phyloP scores from a whole-genome alignment of 1,140 invertebrate species.

The Leptopilina clavipes region DNA sequence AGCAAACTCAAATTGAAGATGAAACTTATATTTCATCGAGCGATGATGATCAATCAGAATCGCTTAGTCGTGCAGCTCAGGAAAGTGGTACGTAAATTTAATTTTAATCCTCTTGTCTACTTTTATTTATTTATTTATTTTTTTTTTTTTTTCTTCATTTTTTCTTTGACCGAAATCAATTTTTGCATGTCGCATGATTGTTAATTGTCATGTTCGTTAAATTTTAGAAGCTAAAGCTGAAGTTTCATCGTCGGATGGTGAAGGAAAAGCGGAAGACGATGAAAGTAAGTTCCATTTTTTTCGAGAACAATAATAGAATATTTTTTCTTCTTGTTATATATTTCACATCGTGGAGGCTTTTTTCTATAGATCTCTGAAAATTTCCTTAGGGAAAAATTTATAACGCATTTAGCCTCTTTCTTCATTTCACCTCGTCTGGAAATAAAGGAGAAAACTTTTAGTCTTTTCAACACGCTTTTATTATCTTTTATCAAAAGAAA shows the following conservation, averaged over 20 bases:
- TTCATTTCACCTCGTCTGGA: constrained; percentile 25
- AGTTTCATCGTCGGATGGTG: constrained; percentile 69
- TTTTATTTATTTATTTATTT: no score
- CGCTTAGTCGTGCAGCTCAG: constrained; percentile 66
- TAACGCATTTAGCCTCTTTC: constrained; percentile 33
- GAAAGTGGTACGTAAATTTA: constrained; percentile 65
- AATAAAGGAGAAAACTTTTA: constrained; percentile 33
- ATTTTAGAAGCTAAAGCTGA: constrained; percentile 72
- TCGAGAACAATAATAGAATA: no score
- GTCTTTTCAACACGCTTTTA: neutral
- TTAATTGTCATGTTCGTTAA: constrained; percentile 50
- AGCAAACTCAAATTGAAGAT: constrained; percentile 57
- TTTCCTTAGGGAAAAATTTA: constrained; percentile 17
- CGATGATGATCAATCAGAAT: constrained; percentile 70
- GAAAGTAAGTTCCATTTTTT: constrained; percentile 54
- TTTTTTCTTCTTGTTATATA: no score
- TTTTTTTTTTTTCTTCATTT: constrained; percentile 42
- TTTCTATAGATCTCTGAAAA: neutral
- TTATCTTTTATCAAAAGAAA: constrained; percentile 2
- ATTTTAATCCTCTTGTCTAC: no score
- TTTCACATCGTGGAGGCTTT: neutral
- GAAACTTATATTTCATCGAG: constrained; percentile 48
- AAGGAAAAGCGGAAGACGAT: constrained; percentile 69
- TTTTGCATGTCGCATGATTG: constrained; percentile 65
- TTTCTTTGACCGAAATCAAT: constrained; percentile 42